A percentile compares a stretch with the other conserved stretches of the same genome.
Conservation (phyloP, 2,113 vertebrate species). For the Sminthopsis crassicaudata region DNA sequence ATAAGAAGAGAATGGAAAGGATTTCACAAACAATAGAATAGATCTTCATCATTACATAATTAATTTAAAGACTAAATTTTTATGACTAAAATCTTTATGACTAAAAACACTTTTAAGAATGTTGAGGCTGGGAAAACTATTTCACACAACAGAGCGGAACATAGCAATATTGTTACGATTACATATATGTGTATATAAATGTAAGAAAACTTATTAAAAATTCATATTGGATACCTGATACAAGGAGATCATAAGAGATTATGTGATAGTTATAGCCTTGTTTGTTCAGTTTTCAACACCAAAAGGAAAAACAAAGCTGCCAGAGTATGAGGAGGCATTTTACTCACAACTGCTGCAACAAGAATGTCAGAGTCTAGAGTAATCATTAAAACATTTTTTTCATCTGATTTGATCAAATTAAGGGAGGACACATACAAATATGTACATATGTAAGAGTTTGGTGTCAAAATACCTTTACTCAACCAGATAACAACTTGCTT, state of each 20-base stretch:
- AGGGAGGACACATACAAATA: background rate
- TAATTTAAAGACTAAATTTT: background rate
- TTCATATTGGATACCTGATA: background rate
- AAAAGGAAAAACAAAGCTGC: no score
- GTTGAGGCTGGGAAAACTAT: background rate
- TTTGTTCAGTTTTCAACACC: no score
- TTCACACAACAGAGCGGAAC: background rate
- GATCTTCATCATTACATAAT: background rate
- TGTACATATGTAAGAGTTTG: no score
- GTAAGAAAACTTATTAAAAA: background rate
- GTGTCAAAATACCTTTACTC: no score
- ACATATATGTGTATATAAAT: background rate
- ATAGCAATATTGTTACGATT: background rate
- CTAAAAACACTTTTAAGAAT: background rate
- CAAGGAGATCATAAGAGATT: background rate
- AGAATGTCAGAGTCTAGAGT: background rate
- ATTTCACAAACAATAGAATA: background rate
- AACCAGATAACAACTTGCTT: no score
- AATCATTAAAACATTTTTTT: background rate
- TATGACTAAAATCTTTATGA: background rate
- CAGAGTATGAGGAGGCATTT: no score
- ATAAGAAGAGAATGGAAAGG: background rate
- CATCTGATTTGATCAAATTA: background rate
- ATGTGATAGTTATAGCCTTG: background rate
- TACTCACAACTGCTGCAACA: background rate